Base-by-base conservation (phyloP, 2,888 invertebrate genomes). In the Cheilosia impressa region DNA sequence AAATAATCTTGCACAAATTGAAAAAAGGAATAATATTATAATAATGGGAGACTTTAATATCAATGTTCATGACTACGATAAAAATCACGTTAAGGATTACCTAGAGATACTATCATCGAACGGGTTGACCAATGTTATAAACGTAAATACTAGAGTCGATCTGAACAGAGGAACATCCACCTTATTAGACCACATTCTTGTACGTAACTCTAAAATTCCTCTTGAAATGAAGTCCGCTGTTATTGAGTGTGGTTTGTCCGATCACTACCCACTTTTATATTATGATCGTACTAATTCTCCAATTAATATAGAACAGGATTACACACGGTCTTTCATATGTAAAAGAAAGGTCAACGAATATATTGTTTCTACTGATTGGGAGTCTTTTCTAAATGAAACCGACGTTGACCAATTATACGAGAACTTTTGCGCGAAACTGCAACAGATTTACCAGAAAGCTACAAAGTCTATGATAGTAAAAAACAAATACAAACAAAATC, bases 121-220 rank as follows among this genome's bases (percentile, higher is more conserved):
- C 22, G 50, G 34, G 31, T 65, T 65, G 34, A 52, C 13, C 5
- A 65, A 52, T n/a, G 62, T 19, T 24, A 57, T 57, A 15, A 55
- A 55, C n/a, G 17, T 31, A n/a, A 55, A 55, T 55, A 55, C 55
- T n/a, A 38, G 4, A 17, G 19, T 15, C 22, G 43, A 62, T 45
- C 22, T 15, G 24, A 65, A 41, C 17, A 34, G 34, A 41, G 50
- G 50, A 27, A 65, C 50, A 34, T 50, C 65, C 1, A 52, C 34
- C 13, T 22, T 65, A 47, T 27, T n/a, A 5, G 45, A 47, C 45
- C 47, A 63, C 31, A 47, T 63, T 22, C 31, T 50, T 1, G 50
- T 63, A 52, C 52, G 41, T 19, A 41, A 43, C 19, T 60, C n/a
- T 15, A 9, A 65, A 34, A 52, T 52, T 31, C 27, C 47, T 24